These are phyloP conservation scores for Mesocentrotus franciscanus DNA, from an alignment of 53 echinoderm and acorn worm genomes.

Conservation along the genomic window DNA sequence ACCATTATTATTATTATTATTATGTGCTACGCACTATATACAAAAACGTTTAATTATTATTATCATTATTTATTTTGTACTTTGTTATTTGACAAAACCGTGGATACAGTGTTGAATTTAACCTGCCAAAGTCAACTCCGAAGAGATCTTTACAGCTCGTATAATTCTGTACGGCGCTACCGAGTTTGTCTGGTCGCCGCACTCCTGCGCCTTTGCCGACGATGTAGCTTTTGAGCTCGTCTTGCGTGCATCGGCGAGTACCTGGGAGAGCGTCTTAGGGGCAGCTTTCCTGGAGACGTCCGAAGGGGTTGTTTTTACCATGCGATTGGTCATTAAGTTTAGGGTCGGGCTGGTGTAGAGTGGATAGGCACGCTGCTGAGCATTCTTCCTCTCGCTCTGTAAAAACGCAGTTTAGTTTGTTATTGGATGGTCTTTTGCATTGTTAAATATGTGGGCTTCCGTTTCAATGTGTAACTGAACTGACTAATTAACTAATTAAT, in stretches of 20 bases:
- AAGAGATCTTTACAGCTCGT: constrained; percentile 77
- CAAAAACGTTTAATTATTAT: too few relatives aligned
- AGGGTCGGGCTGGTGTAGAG: constrained; percentile 39
- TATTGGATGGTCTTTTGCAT: background rate
- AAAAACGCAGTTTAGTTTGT: background rate
- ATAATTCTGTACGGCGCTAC: constrained; percentile 85
- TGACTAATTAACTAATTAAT: too few relatives aligned
- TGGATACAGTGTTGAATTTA: too few relatives aligned
- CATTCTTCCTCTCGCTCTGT: constrained; percentile 62
- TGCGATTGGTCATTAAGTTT: background rate
- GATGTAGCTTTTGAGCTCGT: background rate
- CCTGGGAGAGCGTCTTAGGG: constrained; percentile 59
- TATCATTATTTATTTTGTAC: too few relatives aligned
- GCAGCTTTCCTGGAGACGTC: constrained; percentile 6
- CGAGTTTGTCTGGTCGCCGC: constrained; percentile 29
- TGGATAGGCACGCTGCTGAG: constrained; percentile 45
- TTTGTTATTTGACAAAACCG: too few relatives aligned
- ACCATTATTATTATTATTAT: too few relatives aligned
- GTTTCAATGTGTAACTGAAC: too few relatives aligned
- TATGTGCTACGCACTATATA: too few relatives aligned
- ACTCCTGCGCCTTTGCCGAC: background rate
- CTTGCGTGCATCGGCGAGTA: constrained; percentile 73
- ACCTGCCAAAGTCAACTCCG: background rate
- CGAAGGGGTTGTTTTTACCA: constrained; percentile 5
- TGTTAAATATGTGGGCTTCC: too few relatives aligned